Percentiles rank a stretch among this genome's conserved stretches.
phyloP scores from a whole-genome alignment of 2,888 invertebrate genomes.

The Hanleya hanleyi region DNA sequence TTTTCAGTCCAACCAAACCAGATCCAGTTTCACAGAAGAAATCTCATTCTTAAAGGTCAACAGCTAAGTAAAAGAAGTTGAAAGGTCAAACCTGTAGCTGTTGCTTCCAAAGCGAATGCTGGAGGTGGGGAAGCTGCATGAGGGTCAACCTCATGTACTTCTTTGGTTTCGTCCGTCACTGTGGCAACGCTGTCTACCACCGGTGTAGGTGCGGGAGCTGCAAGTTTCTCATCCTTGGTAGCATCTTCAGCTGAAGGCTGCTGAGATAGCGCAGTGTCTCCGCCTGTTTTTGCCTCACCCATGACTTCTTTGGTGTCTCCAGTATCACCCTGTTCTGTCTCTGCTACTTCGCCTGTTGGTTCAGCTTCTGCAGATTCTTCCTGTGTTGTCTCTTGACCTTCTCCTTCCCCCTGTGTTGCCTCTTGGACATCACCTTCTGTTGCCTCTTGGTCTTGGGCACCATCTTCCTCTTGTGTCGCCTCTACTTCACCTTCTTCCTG shows the following conservation, averaged over 20 bases:
- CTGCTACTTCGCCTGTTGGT: not conserved
- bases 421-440: not conserved
- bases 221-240: constrained; percentile 16
- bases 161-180: not conserved
- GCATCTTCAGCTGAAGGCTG: constrained; percentile 21
- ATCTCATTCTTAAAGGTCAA: not conserved
- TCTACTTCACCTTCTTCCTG: constrained; percentile 13
- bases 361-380: constrained; percentile 21
- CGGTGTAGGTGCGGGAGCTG: not conserved
- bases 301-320: constrained; percentile 4
- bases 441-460: constrained; percentile 26
- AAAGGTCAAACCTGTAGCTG: constrained; percentile 37
- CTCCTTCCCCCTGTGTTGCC: not conserved
- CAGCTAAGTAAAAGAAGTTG: not conserved
- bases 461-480: constrained; percentile 9
- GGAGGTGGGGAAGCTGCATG: constrained; percentile 27
- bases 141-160: constrained; percentile 27
- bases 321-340: not conserved
- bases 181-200: not conserved
- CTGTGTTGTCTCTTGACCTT: not conserved
- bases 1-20: too few species aligned
- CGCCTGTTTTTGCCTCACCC: constrained; percentile 18
- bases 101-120: constrained; percentile 14
- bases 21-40: too few species aligned
- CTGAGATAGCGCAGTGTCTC: constrained; percentile 26